These are phyloP conservation scores for Auanema freiburgensis DNA, from an alignment of 2,888 invertebrate genomes.

Conservation along the genomic window DNA sequence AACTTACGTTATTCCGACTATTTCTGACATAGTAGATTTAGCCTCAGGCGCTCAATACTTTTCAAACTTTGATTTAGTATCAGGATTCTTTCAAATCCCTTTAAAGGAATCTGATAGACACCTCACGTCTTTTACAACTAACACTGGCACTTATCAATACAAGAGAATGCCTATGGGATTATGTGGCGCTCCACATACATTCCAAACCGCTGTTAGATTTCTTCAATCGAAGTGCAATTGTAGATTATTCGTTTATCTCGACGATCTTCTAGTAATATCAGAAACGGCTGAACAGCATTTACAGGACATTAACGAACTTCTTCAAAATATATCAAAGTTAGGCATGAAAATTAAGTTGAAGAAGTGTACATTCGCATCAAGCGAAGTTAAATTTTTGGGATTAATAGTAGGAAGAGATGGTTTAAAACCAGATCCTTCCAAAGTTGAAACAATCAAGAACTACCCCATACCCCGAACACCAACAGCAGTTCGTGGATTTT, in stretches of 20 bases:
- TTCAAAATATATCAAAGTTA: slow-evolving; percentile 18
- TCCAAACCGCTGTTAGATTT: slow-evolving; percentile 20
- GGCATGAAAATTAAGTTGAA: slow-evolving; percentile 29
- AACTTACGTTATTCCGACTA: slow-evolving; percentile 17
- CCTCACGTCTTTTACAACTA: slow-evolving; percentile 34
- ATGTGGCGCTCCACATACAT: slow-evolving; percentile 27
- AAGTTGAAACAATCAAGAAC: slow-evolving; percentile 20
- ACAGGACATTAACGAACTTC: slow-evolving; percentile 30
- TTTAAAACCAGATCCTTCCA: slow-evolving; percentile 31
- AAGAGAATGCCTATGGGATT: slow-evolving; percentile 36
- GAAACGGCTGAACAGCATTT: slow-evolving; percentile 30
- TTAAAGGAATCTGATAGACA: slow-evolving; percentile 22
- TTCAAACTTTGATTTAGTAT: slow-evolving; percentile 26
- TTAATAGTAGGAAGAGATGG: slow-evolving; percentile 31
- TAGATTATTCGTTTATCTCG: slow-evolving; percentile 27
- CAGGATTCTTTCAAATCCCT: slow-evolving; percentile 34
- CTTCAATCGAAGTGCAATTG: slow-evolving; percentile 4
- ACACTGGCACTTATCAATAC: slow-evolving; percentile 31
- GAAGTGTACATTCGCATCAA: slow-evolving; percentile 33
- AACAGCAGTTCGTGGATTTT: slow-evolving; percentile 25
- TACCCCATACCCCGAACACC: slow-evolving; percentile 22
- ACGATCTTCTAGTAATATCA: slow-evolving; percentile 31
- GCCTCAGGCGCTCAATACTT: slow-evolving; percentile 17
- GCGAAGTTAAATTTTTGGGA: slow-evolving; percentile 39
- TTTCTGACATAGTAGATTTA: slow-evolving; percentile 9